Evolutionary conservation across 2,797 vertebrate species (phyloP).

Genomic region (Yasuhikotakia modesta): DNA sequence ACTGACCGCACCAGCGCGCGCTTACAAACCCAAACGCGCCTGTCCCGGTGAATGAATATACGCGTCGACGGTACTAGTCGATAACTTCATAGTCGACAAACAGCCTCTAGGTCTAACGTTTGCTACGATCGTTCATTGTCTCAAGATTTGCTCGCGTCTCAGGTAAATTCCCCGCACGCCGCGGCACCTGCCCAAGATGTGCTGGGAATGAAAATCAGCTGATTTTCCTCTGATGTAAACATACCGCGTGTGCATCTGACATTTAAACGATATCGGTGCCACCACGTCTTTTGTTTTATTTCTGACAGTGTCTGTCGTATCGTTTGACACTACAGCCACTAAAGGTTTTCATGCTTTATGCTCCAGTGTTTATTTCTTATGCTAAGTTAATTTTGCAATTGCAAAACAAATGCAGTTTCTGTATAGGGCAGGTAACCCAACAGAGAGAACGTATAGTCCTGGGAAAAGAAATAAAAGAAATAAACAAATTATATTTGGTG

Average conservation of each 20-base stretch:
- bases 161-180: slow-evolving; percentile 19
- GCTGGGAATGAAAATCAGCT: slow-evolving; percentile 16
- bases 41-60: neutral
- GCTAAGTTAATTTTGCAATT: too few species aligned
- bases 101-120: neutral
- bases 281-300: neutral
- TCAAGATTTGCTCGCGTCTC: neutral
- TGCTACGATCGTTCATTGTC: neutral
- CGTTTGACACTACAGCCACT: too few species aligned
- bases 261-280: neutral
- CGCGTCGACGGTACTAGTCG: neutral
- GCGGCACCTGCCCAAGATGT: slow-evolving; percentile 36
- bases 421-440: too few species aligned
- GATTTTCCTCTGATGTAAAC: neutral
- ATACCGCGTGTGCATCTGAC: neutral
- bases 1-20: slow-evolving; percentile 35
- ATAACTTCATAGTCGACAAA: neutral
- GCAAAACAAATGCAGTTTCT: too few species aligned
- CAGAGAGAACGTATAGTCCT: too few species aligned
- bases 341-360: too few species aligned
- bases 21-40: neutral
- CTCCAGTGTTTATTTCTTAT: too few species aligned
- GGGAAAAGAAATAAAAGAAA: too few species aligned
- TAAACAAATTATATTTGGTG: too few species aligned
- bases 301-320: too few species aligned